Percentiles rank a stretch among this genome's conserved stretches.
phyloP scores from a whole-genome alignment of 2,797 vertebrate species.

The Sebastes kiyomatsui region DNA sequence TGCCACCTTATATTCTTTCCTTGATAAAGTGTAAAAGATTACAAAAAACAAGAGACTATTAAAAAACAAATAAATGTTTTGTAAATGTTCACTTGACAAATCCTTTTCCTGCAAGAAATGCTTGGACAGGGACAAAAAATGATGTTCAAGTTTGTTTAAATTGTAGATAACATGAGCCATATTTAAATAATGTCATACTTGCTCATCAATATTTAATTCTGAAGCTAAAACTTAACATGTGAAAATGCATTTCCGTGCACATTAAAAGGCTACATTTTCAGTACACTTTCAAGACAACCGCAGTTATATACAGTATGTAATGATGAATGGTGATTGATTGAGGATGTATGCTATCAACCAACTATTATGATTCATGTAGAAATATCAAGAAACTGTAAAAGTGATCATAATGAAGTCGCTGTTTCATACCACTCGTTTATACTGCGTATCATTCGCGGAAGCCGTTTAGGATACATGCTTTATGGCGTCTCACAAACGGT shows the following conservation, averaged over 20 bases:
- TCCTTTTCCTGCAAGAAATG: not conserved
- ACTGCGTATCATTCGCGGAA: not conserved
- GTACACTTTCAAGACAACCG: not conserved
- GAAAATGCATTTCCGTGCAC: not conserved
- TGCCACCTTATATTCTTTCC: not conserved
- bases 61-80: not conserved
- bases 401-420: not conserved
- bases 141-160: not conserved
- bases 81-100: not conserved
- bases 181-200: constrained; percentile 18
- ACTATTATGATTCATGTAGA: not conserved
- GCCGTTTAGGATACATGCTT: not conserved
- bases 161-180: not conserved
- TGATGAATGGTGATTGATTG: not conserved
- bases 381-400: not conserved
- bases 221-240: not conserved
- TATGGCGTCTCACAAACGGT: not conserved
- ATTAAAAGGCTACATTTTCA: not conserved
- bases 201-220: not conserved
- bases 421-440: not conserved
- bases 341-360: not conserved
- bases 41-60: too few relatives aligned
- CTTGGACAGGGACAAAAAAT: not conserved
- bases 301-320: not conserved
- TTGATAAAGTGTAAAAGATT: not conserved